These are phyloP conservation scores for Eurytoma adleriae DNA, from an alignment of 2,888 invertebrate species.

Conservation along the genomic window DNA sequence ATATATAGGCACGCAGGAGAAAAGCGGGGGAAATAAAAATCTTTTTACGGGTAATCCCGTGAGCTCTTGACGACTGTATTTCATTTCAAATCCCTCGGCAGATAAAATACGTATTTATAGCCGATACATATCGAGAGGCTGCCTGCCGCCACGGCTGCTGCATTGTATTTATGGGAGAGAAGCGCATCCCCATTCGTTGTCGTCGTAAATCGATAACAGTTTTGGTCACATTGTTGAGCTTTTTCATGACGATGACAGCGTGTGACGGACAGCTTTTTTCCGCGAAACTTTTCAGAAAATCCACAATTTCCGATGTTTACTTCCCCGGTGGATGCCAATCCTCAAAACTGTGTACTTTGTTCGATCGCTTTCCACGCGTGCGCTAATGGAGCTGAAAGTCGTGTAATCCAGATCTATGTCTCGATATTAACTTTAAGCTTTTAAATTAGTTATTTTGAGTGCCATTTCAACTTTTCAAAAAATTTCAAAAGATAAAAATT, in stretches of 20 bases:
- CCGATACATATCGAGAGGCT: constrained; percentile 60
- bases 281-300: constrained; percentile 19
- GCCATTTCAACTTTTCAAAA: not conserved
- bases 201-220: constrained; percentile 69
- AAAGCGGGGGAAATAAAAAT: constrained; percentile 53
- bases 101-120: constrained; percentile 72
- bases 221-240: constrained; percentile 58
- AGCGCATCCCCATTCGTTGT: constrained; percentile 58
- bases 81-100: constrained; percentile 70
- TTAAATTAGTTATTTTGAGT: not conserved
- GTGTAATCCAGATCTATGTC: too few species aligned
- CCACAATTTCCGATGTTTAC: not conserved
- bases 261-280: constrained; percentile 32
- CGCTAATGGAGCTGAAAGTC: too few species aligned
- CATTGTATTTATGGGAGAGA: constrained; percentile 66
- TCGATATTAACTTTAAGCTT: not conserved
- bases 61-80: constrained; percentile 73
- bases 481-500: too few species aligned
- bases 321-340: not conserved
- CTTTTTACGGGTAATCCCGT: constrained; percentile 69
- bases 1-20: not conserved
- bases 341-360: not conserved
- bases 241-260: constrained; percentile 26
- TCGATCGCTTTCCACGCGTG: not conserved
- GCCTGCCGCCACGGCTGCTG: constrained; percentile 53